phyloP scores from a whole-genome alignment of 37 sponge, comb jelly and placozoan species.

The Mnemiopsis leidyi region DNA sequence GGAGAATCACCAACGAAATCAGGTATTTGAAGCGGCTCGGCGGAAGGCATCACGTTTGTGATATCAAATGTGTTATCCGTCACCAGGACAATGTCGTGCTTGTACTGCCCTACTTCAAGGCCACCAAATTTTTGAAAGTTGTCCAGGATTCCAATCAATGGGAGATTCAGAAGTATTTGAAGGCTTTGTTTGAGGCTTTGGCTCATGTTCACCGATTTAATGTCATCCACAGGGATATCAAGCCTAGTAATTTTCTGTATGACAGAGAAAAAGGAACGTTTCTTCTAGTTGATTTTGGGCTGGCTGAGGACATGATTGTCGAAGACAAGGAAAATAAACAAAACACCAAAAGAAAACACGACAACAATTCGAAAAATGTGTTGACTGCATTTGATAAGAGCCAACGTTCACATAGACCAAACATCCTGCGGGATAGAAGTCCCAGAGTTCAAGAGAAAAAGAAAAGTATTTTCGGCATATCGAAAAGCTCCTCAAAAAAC shows the following conservation, averaged over 20 bases:
- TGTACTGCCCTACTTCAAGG: constrained; percentile 86
- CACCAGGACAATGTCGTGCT: constrained; percentile 82
- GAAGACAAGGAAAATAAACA: constrained; percentile 30
- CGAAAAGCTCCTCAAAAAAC: background rate
- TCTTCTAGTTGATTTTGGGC: constrained; percentile 82
- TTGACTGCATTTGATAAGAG: background rate
- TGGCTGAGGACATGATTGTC: constrained; percentile 70
- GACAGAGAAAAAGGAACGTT: constrained; percentile 74
- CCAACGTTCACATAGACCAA: background rate
- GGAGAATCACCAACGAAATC: constrained; percentile 88
- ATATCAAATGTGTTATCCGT: constrained; percentile 73
- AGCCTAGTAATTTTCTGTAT: constrained; percentile 97
- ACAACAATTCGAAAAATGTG: background rate
- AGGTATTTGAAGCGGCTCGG: constrained; percentile 78
- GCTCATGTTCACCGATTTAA: constrained; percentile 79
- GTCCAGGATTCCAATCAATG: background rate
- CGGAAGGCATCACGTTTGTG: constrained; percentile 76
- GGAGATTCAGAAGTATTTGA: constrained; percentile 76
- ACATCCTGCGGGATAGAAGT: constrained; percentile 25
- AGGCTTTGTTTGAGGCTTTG: constrained; percentile 80
- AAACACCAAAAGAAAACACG: background rate
- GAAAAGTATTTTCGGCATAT: constrained; percentile 3
- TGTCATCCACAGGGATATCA: constrained; percentile 95
- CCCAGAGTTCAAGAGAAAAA: constrained; percentile 56
- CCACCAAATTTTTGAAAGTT: constrained; percentile 78